A percentile compares a stretch with the other conserved stretches of the same genome.
These are phyloP conservation scores for Macrosiphum euphorbiae DNA, from an alignment of 2,888 invertebrate species.

Conservation along the genomic window DNA sequence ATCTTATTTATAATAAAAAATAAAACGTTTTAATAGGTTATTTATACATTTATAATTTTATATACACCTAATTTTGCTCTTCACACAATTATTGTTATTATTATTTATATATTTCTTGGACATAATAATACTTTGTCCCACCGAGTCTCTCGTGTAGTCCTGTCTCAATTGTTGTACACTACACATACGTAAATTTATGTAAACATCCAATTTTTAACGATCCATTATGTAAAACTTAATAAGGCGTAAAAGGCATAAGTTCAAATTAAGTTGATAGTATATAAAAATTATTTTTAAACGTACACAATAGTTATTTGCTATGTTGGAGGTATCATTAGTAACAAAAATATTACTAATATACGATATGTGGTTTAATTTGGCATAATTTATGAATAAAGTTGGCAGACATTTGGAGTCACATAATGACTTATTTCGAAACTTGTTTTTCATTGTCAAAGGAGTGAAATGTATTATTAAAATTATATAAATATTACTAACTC, in stretches of 20 bases:
- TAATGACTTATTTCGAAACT: background rate
- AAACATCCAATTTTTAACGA: too few relatives aligned
- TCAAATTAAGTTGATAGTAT: background rate
- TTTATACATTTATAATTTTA: background rate
- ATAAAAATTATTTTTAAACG: background rate
- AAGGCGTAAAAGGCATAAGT: background rate
- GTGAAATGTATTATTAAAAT: conserved; percentile 8
- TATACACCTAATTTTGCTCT: background rate
- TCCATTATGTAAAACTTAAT: background rate
- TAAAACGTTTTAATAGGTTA: background rate
- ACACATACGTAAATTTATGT: background rate
- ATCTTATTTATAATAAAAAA: too few relatives aligned
- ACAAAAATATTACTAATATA: background rate
- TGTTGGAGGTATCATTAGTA: background rate
- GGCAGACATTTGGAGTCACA: background rate
- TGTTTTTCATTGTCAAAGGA: background rate
- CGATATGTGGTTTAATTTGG: conserved; percentile 7
- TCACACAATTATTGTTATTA: background rate
- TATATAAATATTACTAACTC: background rate
- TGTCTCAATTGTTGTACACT: background rate
- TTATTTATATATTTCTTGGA: too few relatives aligned
- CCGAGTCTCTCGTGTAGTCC: too few relatives aligned
- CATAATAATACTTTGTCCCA: too few relatives aligned
- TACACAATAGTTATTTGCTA: background rate
- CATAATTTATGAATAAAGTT: background rate